Evolutionary conservation across 2,797 vertebrate species (phyloP).

Genomic region (Argentina silus): DNA sequence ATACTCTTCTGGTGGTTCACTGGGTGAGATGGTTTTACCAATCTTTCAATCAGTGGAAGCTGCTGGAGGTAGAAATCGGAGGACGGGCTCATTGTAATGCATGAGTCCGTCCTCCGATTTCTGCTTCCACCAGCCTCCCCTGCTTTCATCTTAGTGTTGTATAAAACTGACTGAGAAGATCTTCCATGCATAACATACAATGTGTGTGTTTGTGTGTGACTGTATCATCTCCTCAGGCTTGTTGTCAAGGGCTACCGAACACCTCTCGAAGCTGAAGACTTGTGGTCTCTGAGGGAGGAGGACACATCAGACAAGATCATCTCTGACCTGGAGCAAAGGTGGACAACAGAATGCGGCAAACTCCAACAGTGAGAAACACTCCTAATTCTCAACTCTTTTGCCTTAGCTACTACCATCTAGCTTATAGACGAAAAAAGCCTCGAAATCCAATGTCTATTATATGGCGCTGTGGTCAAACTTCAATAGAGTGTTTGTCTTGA

Average conservation of each 20-base stretch:
- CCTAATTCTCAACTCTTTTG: neutral
- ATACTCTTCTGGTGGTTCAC: constrained; percentile 96
- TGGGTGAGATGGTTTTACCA: constrained; percentile 82
- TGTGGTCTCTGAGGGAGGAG: constrained; percentile 87
- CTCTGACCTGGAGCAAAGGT: constrained; percentile 83
- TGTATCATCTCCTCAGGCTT: constrained; percentile 72
- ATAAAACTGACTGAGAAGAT: neutral
- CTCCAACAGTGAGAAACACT: constrained; percentile 79
- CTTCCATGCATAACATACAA: neutral
- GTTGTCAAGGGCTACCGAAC: constrained; percentile 85
- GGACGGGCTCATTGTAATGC: too few species aligned
- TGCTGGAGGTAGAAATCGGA: too few species aligned
- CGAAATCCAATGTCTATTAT: constrained; percentile 40
- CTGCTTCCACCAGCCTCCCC: too few species aligned
- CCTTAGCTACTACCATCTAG: constrained; percentile 27
- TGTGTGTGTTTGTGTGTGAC: constrained; percentile 45
- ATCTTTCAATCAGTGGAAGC: constrained; percentile 50
- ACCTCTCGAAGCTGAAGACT: constrained; percentile 79
- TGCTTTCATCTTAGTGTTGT: neutral
- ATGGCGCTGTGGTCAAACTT: constrained; percentile 41
- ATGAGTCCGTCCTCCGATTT: too few species aligned
- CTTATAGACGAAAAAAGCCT: constrained; percentile 17
- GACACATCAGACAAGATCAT: constrained; percentile 88
- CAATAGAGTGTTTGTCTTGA: constrained; percentile 26
- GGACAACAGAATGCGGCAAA: constrained; percentile 73